Conservation (phyloP, 2,797 vertebrate genomes). For the Tenualosa thibaudeaui region DNA sequence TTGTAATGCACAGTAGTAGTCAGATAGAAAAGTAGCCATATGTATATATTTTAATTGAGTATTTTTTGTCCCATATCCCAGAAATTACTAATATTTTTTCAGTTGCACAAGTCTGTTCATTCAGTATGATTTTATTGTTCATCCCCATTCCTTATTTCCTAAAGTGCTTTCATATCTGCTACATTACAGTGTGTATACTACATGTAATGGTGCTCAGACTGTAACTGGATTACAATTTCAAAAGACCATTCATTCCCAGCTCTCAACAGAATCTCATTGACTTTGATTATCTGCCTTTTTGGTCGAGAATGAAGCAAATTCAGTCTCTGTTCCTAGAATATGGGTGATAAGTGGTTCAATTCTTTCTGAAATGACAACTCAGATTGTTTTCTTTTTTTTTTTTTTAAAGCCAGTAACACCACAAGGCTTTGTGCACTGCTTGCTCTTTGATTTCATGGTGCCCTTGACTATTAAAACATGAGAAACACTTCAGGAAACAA, state of each 20-base stretch:
- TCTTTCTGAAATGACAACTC: constrained; percentile 48
- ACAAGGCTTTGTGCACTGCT: constrained; percentile 47
- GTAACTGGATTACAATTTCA: constrained; percentile 14
- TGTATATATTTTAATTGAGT: background rate
- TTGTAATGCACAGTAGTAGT: too few relatives aligned
- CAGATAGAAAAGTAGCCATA: too few relatives aligned
- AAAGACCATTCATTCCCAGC: constrained; percentile 40
- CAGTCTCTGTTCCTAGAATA: constrained; percentile 51
- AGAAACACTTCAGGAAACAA: constrained; percentile 55
- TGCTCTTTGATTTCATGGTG: constrained; percentile 57
- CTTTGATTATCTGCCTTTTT: constrained; percentile 45
- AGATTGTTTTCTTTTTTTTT: constrained; percentile 36
- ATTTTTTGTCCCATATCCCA: background rate
- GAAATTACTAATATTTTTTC: background rate
- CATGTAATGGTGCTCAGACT: background rate
- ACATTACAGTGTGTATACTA: background rate
- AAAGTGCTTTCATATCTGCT: background rate
- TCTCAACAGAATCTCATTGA: constrained; percentile 55
- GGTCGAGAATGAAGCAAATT: constrained; percentile 53
- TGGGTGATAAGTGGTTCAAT: constrained; percentile 54
- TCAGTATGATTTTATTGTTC: background rate
- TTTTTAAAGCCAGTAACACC: constrained; percentile 39
- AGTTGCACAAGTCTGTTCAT: background rate
- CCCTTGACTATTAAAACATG: constrained; percentile 54
- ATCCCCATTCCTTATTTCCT: background rate